A percentile compares a stretch with the other conserved stretches of the same genome.
phyloP scores from a whole-genome alignment of 2,888 invertebrate genomes.

The Oasisia sp. region DNA sequence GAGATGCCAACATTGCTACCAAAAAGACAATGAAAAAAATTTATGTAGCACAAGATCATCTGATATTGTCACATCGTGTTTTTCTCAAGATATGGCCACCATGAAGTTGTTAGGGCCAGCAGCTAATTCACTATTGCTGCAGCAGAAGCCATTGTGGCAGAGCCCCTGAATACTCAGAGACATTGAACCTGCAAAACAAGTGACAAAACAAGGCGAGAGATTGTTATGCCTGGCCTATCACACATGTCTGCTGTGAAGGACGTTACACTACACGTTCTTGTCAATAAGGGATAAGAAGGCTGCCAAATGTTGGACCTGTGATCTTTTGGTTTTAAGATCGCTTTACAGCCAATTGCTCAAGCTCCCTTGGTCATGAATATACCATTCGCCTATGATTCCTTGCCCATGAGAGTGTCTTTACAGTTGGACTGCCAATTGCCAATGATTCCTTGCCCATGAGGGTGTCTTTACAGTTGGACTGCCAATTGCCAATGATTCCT shows the following conservation, averaged over 20 bases:
- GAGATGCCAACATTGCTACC: not conserved
- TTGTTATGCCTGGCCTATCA: conserved; percentile 7
- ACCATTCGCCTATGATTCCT: not conserved
- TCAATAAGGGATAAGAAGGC: not conserved
- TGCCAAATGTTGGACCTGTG: not conserved
- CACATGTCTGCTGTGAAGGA: conserved; percentile 18
- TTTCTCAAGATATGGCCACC: conserved; percentile 14
- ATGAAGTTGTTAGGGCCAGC: not conserved
- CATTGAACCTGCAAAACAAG: conserved; percentile 19
- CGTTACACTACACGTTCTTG: not conserved
- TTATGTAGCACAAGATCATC: conserved; percentile 18
- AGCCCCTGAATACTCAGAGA: not conserved
- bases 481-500: not conserved
- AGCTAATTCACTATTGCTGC: not conserved
- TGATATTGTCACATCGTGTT: not conserved
- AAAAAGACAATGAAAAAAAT: not conserved
- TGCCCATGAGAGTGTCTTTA: conserved; percentile 7
- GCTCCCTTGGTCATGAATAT: too few species aligned
- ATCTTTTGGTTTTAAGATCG: too few species aligned
- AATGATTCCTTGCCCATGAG: not conserved
- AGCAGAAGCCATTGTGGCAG: not conserved
- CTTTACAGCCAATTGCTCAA: too few species aligned
- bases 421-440: conserved; percentile 8
- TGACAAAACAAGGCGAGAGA: conserved; percentile 19
- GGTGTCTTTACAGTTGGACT: conserved; percentile 21